Conservation (phyloP, 1,140 invertebrate genomes). For the Hypsibius dujardini region DNA sequence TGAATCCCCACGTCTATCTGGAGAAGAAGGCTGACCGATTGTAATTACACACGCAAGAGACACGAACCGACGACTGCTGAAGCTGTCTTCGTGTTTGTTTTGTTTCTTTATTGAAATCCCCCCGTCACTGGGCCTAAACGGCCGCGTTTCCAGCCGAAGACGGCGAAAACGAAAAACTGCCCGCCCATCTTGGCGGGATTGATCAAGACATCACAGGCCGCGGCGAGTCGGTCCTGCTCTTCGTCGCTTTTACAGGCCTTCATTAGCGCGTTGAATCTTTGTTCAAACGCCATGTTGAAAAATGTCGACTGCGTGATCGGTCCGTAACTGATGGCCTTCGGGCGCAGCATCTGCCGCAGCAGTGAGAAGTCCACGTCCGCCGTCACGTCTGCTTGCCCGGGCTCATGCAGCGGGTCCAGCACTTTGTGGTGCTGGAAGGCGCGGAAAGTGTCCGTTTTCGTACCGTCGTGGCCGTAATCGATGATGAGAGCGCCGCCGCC, state of each 20-base stretch:
- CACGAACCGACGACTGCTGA: not conserved
- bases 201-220: conserved; percentile 62
- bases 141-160: conserved; percentile 19
- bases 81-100: not conserved
- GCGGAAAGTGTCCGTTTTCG: conserved; percentile 58
- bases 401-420: conserved; percentile 58
- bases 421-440: conserved; percentile 67
- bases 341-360: conserved; percentile 42
- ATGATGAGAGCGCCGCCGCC: conserved; percentile 70
- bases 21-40: conserved; percentile 8
- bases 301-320: conserved; percentile 65
- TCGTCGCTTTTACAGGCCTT: conserved; percentile 42
- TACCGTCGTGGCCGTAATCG: conserved; percentile 84
- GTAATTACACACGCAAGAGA: too few relatives aligned
- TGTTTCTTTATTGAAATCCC: not conserved
- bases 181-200: conserved; percentile 67
- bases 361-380: conserved; percentile 83
- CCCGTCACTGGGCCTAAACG: not conserved
- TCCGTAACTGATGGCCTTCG: conserved; percentile 49
- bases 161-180: conserved; percentile 42
- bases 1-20: not conserved
- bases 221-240: conserved; percentile 44
- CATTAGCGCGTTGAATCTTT: conserved; percentile 49
- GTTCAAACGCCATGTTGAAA: conserved; percentile 58
- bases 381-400: conserved; percentile 73